phyloP scores from a whole-genome alignment of 2,797 vertebrate genomes.

The Siniperca obscura region DNA sequence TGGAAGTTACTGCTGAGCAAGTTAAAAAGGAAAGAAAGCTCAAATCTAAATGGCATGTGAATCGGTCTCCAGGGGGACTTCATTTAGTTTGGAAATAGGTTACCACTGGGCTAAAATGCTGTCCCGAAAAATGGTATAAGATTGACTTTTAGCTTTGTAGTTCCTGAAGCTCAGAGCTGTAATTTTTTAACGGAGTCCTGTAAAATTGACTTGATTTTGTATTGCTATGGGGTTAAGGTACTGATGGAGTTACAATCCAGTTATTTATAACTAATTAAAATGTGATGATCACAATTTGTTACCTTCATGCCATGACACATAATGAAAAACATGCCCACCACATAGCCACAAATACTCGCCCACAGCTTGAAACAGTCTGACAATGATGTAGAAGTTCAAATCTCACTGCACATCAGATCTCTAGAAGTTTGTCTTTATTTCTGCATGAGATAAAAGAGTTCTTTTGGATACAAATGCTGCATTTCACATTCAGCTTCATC shows the following conservation, averaged over 20 bases:
- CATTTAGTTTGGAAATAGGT: slow-evolving; percentile 3
- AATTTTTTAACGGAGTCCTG: too few species aligned
- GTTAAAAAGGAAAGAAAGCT: slow-evolving; percentile 12
- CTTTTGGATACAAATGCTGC: background rate
- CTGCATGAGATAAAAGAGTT: background rate
- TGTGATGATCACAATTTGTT: background rate
- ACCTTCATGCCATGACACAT: background rate
- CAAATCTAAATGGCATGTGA: slow-evolving; percentile 1
- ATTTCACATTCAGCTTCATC: background rate
- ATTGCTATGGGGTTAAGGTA: background rate
- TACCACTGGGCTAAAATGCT: background rate
- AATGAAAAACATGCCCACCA: background rate
- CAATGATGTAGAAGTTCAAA: background rate
- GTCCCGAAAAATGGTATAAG: background rate
- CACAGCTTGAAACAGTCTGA: background rate
- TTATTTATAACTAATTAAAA: slow-evolving; percentile 11
- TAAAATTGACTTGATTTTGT: background rate
- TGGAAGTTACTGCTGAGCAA: background rate
- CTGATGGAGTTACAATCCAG: background rate
- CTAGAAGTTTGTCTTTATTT: background rate
- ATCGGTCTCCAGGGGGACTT: background rate
- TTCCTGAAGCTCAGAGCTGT: background rate
- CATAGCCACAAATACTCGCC: slow-evolving; percentile 1
- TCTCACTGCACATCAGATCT: slow-evolving; percentile 6
- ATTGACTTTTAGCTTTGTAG: slow-evolving; percentile 20